Percentiles rank a stretch among this genome's conserved stretches.
Conservation (phyloP, 1,140 invertebrate species). For the Palaemon carinicauda region DNA sequence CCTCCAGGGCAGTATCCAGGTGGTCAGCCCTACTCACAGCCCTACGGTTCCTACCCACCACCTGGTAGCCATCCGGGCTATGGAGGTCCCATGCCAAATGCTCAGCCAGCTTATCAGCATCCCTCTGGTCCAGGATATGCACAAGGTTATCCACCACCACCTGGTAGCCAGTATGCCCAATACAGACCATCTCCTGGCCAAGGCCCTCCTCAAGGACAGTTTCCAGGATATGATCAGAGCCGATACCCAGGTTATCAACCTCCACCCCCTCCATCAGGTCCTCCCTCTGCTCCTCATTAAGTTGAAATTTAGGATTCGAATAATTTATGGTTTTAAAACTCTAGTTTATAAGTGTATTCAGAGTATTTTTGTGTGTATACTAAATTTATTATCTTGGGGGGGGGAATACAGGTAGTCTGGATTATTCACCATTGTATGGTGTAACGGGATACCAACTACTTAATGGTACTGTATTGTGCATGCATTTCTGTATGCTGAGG, state of each 20-base stretch:
- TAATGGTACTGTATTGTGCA: too few species aligned
- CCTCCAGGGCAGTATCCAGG: constrained; percentile 48
- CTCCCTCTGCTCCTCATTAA: constrained; percentile 53
- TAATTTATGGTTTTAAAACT: too few species aligned
- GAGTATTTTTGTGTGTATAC: too few species aligned
- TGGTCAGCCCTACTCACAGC: constrained; percentile 56
- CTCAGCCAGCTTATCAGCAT: constrained; percentile 57
- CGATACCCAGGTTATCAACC: constrained; percentile 66
- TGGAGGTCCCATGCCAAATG: constrained; percentile 58
- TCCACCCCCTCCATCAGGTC: constrained; percentile 64
- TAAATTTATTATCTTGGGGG: too few species aligned
- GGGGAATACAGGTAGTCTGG: too few species aligned
- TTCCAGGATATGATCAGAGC: constrained; percentile 65
- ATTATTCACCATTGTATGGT: too few species aligned
- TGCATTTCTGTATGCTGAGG: too few species aligned
- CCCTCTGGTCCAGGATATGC: constrained; percentile 63
- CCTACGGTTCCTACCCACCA: constrained; percentile 59
- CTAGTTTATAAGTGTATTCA: too few species aligned
- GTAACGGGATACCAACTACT: too few species aligned
- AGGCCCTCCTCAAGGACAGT: constrained; percentile 68
- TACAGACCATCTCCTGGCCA: constrained; percentile 62
- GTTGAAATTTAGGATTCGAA: too few species aligned
- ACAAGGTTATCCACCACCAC: constrained; percentile 66
- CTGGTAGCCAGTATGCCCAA: constrained; percentile 58
- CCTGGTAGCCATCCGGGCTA: constrained; percentile 57